Evolutionary conservation across 2,888 invertebrate genomes (phyloP).

Genomic region (Diaphora mendica): DNA sequence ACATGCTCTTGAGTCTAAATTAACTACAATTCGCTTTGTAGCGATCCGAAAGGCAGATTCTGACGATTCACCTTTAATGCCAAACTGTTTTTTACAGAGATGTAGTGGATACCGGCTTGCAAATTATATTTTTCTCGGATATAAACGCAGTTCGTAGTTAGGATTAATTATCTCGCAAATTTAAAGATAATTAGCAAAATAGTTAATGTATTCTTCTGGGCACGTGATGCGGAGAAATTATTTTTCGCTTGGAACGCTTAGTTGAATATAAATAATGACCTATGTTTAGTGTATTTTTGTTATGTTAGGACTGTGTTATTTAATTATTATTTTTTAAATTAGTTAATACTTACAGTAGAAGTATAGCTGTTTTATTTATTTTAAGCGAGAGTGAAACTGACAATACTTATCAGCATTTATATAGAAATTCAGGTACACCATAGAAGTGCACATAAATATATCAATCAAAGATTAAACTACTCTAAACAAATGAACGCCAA

Average conservation of each 20-base stretch:
- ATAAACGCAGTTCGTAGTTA: constrained; percentile 6
- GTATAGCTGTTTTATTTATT: not conserved
- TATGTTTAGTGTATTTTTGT: not conserved
- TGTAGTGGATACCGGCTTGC: not conserved
- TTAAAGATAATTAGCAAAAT: constrained; percentile 9
- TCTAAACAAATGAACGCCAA: too few species aligned
- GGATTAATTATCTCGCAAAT: constrained; percentile 4
- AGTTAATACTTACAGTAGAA: not conserved
- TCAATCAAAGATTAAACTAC: too few species aligned
- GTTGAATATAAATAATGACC: constrained; percentile 2
- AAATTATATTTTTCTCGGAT: constrained; percentile 6
- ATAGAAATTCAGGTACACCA: not conserved
- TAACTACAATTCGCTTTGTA: constrained; percentile 13
- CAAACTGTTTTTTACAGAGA: constrained; percentile 12
- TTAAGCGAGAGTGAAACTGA: not conserved
- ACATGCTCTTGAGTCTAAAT: constrained; percentile 16
- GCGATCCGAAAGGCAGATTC: constrained; percentile 13
- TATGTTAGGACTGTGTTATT: not conserved
- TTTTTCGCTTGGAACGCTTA: not conserved
- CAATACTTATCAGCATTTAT: not conserved
- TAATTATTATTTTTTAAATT: not conserved
- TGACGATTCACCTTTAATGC: constrained; percentile 6
- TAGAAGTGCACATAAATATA: not conserved
- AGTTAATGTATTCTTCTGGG: constrained; percentile 7
- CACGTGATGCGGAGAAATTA: constrained; percentile 8